Percentiles rank a stretch among this genome's conserved stretches.
Evolutionary conservation across 2,797 vertebrate genomes (phyloP).

Genomic region (Kryptopterus vitreolus): DNA sequence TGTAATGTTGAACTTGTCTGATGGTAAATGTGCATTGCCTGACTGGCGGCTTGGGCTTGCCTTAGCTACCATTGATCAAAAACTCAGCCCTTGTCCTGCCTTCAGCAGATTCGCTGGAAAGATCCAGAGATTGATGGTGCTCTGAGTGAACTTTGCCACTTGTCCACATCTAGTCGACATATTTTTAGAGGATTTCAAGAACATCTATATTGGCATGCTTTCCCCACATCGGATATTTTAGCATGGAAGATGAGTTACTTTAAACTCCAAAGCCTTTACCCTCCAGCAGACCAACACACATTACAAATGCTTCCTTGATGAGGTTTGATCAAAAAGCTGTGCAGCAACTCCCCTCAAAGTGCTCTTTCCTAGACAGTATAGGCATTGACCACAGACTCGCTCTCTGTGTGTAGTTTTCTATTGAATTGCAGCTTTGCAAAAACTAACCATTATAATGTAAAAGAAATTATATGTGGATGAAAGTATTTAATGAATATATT

Average conservation of each 20-base stretch:
- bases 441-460: conserved; percentile 46
- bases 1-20: conserved; percentile 2
- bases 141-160: not conserved
- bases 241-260: not conserved
- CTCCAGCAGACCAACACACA: conserved; percentile 14
- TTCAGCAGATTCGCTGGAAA: conserved; percentile 20
- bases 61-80: conserved; percentile 11
- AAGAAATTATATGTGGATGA: conserved; percentile 48
- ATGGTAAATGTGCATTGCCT: conserved; percentile 12
- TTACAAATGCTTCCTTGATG: conserved; percentile 57
- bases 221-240: not conserved
- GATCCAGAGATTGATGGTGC: not conserved
- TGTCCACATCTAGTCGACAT: conserved; percentile 2
- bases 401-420: conserved; percentile 66
- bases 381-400: conserved; percentile 61
- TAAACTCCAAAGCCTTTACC: not conserved
- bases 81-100: conserved; percentile 16
- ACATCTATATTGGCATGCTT: conserved; percentile 14
- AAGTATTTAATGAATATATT: conserved; percentile 56
- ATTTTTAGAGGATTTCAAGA: not conserved
- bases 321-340: conserved; percentile 54
- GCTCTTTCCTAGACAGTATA: conserved; percentile 73
- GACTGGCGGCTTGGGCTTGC: not conserved
- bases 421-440: conserved; percentile 66
- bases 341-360: conserved; percentile 74